Base-by-base conservation (phyloP, 2,797 vertebrate species). In the Lycodopsis pacificus region DNA sequence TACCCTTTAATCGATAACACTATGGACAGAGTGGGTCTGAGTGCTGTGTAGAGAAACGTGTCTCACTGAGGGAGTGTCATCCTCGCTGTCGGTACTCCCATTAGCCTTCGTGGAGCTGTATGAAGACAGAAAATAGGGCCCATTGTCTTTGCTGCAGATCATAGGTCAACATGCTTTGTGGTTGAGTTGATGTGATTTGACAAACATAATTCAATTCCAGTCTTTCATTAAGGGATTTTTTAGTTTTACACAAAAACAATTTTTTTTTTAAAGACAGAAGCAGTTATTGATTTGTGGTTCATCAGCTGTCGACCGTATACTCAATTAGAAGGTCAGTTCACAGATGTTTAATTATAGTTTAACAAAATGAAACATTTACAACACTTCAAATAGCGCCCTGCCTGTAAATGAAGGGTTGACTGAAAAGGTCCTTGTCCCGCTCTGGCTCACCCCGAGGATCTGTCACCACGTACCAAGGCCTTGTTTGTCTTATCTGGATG, bases 1-100 rank as follows among this genome's bases (percentile, higher is more conserved):
- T 93, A 92, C 90, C 90, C 86, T 89, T 89, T 90, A 90, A 95
- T 95, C 94, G 84, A 95, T 95, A 94, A 68, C 89, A 89, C 85
- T 91, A 91, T 88, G 92, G 88, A 79, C 78, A 91, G 89, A 94
- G 88, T 92, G 90, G 83, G 89, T 86, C 91, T 90, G 90, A 93
- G 91, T 93, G 91, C 90, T 88, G 83, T 87, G 80, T 75, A 58
- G 85, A 91, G 82, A 85, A 88, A 76, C 87, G 83, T 42, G 77
- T 77, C 85, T 92, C 77, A 81, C 72, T 81, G 73, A 88, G 87
- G 85, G 86, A 88, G 88, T 86, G 87, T 88, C 87, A 86, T 85
- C 68, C 73, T 68, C 65, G 58, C 76, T 81, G 42, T 85, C 83
- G 81, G 70, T 54, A 11, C 79, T 77, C 83, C 69, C 40, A 79